Percentiles rank a stretch among this genome's conserved stretches.
Evolutionary conservation across 2,888 invertebrate genomes (phyloP).

Genomic region (Muschampia plurimacula): DNA sequence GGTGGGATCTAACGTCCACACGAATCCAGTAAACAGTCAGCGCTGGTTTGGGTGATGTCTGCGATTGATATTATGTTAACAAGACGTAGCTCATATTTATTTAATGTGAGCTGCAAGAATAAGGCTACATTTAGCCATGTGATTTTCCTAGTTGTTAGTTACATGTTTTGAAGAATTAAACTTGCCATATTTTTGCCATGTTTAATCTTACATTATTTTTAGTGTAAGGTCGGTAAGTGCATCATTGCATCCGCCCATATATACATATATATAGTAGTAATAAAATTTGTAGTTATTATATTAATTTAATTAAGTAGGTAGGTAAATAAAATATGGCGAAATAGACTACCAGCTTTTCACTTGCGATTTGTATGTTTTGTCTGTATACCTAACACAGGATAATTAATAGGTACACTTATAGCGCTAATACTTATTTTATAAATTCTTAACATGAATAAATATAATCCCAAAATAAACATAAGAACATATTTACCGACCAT

Average conservation of each 20-base stretch:
- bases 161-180: conserved; percentile 67
- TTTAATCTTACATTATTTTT: conserved; percentile 62
- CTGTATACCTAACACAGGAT: no score
- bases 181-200: conserved; percentile 79
- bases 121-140: conserved; percentile 3
- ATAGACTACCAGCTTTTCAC: no score
- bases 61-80: background rate
- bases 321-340: no score
- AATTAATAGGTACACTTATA: no score
- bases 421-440: no score
- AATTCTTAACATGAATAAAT: no score
- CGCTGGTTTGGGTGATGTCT: background rate
- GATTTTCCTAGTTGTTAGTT: background rate
- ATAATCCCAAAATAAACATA: no score
- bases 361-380: no score
- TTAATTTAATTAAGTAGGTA: no score
- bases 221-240: background rate
- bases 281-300: no score
- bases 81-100: conserved; percentile 13
- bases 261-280: background rate
- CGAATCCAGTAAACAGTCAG: background rate
- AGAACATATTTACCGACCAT: no score
- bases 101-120: conserved; percentile 23
- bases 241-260: background rate
- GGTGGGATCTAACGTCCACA: no score